phyloP scores from a whole-genome alignment of 2,113 vertebrate genomes.

The Telmatochromis sp. region DNA sequence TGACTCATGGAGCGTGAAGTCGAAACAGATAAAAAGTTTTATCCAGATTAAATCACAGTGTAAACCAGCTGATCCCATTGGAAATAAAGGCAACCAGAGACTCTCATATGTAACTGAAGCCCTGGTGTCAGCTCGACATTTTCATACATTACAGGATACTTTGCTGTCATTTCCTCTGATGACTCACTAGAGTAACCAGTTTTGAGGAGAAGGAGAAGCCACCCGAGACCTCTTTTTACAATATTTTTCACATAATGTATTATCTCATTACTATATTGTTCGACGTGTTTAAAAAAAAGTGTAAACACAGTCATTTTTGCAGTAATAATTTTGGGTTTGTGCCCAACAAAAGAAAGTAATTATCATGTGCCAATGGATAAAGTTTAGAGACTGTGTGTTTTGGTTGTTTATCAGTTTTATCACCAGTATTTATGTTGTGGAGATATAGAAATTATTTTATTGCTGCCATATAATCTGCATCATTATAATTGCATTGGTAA shows the following conservation, averaged over 20 bases:
- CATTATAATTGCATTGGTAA: too few relatives aligned
- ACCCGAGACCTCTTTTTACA: neutral
- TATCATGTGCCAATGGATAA: neutral
- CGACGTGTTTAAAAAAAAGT: accelerated
- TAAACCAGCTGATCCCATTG: neutral
- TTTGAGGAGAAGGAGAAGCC: neutral
- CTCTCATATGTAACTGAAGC: neutral
- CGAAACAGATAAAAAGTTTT: neutral
- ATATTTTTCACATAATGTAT: neutral
- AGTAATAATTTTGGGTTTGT: neutral
- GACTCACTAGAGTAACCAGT: neutral
- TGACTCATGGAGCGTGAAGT: neutral
- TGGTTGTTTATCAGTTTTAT: neutral
- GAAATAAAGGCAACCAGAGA: neutral
- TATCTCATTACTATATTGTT: neutral
- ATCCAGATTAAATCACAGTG: neutral
- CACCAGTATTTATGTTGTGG: neutral
- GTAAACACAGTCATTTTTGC: too few relatives aligned
- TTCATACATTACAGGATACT: neutral
- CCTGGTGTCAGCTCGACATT: neutral
- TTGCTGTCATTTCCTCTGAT: neutral
- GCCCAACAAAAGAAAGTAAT: neutral
- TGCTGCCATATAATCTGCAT: too few relatives aligned
- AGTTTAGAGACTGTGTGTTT: neutral
- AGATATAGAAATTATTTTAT: too few relatives aligned